Evolutionary conservation across 2,888 invertebrate species (phyloP).

Genomic region (Cerceris ruficornis): DNA sequence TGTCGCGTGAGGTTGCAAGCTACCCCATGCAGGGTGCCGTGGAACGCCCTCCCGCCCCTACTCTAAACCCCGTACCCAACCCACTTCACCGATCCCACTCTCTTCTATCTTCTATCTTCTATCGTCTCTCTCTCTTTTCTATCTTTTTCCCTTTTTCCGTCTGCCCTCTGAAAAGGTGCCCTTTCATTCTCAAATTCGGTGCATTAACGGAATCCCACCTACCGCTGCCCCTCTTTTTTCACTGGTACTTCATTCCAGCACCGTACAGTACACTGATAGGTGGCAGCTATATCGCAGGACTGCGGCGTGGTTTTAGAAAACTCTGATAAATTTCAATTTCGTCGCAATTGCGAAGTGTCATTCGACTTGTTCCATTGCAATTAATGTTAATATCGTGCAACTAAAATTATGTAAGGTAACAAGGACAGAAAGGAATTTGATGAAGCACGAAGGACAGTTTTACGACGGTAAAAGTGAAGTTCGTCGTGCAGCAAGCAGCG

Average conservation of each 20-base stretch:
- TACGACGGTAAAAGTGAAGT: neutral
- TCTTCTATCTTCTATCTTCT: constrained; percentile 13
- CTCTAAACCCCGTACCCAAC: constrained; percentile 67
- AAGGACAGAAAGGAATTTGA: neutral
- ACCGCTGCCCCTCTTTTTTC: constrained; percentile 12
- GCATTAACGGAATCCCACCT: constrained; percentile 78
- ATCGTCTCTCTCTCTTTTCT: constrained; percentile 3
- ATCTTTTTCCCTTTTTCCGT: constrained; percentile 22
- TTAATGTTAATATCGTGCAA: neutral
- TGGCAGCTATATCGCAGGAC: no score
- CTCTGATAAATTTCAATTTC: no score
- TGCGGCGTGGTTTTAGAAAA: no score
- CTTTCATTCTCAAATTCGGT: no score
- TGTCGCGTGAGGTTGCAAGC: constrained; percentile 80
- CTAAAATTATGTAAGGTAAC: neutral
- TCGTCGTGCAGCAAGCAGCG: neutral
- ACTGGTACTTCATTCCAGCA: neutral
- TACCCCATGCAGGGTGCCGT: constrained; percentile 81
- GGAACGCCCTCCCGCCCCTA: constrained; percentile 77
- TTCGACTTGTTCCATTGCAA: no score
- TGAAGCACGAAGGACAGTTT: neutral
- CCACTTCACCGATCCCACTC: constrained; percentile 54
- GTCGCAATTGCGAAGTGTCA: no score
- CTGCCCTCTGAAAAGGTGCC: constrained; percentile 51
- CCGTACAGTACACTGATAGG: neutral